Conservation (phyloP, 2,797 vertebrate genomes). For the Chromobotia macracanthus region DNA sequence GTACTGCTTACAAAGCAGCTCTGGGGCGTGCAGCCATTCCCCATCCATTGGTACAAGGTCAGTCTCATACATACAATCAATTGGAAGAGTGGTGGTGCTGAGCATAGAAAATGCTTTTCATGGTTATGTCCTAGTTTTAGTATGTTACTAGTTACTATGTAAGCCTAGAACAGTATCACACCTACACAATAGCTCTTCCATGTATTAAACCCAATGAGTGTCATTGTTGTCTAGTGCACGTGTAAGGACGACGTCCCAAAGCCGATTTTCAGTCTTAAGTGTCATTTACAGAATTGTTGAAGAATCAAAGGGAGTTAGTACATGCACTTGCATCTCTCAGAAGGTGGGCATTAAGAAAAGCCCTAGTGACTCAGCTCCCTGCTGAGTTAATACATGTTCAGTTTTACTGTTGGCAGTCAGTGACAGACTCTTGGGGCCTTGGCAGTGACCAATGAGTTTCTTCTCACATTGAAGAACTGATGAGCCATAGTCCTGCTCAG, state of each 20-base stretch:
- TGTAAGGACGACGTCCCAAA: background rate
- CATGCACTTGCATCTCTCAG: background rate
- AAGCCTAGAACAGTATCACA: constrained; percentile 9
- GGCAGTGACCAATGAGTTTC: constrained; percentile 7
- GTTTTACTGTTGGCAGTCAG: constrained; percentile 1
- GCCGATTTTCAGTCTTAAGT: background rate
- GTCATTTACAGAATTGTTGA: background rate
- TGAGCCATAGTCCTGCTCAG: constrained; percentile 2
- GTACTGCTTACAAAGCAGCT: constrained; percentile 63
- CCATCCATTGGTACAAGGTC: constrained; percentile 71
- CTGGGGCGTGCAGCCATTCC: constrained; percentile 33
- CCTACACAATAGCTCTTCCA: background rate
- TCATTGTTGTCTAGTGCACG: background rate
- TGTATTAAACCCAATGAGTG: background rate
- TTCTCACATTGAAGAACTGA: background rate
- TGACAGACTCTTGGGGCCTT: background rate
- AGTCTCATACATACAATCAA: constrained; percentile 54
- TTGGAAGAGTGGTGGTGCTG: constrained; percentile 1
- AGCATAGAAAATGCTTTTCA: constrained; percentile 40
- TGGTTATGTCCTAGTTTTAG: constrained; percentile 33
- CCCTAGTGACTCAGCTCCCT: background rate
- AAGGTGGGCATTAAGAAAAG: constrained; percentile 11
- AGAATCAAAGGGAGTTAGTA: constrained; percentile 5
- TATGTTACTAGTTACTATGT: too few species aligned
- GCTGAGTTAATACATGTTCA: background rate